Percentiles rank a stretch among this genome's conserved stretches.
phyloP scores from a whole-genome alignment of 1,140 invertebrate species.

The Pseudoatta argentina region DNA sequence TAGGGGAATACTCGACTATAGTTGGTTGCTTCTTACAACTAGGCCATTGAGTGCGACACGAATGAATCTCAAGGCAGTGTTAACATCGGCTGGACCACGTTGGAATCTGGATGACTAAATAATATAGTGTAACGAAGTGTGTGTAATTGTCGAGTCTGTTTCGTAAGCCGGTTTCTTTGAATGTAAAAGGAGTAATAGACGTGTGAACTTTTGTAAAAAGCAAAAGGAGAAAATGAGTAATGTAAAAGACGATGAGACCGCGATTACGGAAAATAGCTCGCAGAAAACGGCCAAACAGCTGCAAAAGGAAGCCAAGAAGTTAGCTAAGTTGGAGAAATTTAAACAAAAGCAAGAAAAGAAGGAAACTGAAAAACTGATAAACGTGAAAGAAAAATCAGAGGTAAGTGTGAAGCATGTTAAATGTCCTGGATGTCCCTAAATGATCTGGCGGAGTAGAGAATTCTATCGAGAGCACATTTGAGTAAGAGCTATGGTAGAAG shows the following conservation, averaged over 20 bases:
- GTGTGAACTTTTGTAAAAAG: background rate
- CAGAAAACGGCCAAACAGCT: slow-evolving; percentile 95
- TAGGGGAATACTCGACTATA: too few relatives aligned
- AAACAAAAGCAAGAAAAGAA: slow-evolving; percentile 96
- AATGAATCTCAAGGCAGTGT: too few relatives aligned
- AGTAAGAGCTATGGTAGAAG: too few relatives aligned
- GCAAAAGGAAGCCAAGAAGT: slow-evolving; percentile 95
- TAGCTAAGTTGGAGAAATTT: slow-evolving; percentile 96
- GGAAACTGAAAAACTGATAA: slow-evolving; percentile 81
- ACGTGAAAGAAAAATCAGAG: slow-evolving; percentile 89
- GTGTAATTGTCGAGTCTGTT: slow-evolving; percentile 50
- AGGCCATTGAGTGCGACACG: too few relatives aligned
- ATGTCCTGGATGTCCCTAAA: background rate
- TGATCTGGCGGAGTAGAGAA: background rate
- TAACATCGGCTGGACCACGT: too few relatives aligned
- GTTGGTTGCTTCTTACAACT: too few relatives aligned
- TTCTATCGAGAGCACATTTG: background rate
- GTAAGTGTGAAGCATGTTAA: slow-evolving; percentile 82
- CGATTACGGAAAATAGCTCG: slow-evolving; percentile 78
- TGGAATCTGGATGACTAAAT: too few relatives aligned
- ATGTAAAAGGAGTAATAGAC: background rate
- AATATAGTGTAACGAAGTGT: background rate
- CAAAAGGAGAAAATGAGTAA: slow-evolving; percentile 71
- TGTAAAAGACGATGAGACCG: slow-evolving; percentile 53
- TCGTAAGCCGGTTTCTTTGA: slow-evolving; percentile 47